Percentiles rank a stretch among this genome's conserved stretches.
phyloP scores from a whole-genome alignment of 2,888 invertebrate genomes.

The Trachelus troglodyta region DNA sequence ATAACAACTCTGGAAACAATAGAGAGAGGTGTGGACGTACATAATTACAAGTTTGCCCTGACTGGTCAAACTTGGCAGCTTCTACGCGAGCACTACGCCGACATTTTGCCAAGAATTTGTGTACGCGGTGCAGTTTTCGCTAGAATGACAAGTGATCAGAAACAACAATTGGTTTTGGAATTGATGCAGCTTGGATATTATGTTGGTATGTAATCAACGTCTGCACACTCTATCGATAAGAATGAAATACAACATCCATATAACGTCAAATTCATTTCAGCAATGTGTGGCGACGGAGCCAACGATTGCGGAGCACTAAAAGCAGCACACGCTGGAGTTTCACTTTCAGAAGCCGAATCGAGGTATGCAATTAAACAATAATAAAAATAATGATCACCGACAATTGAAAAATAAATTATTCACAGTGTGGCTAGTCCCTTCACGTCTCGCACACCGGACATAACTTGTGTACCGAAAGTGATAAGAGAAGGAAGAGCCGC shows the following conservation, averaged over 20 bases:
- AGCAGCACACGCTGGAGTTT: conserved; percentile 89
- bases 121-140: conserved; percentile 83
- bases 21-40: conserved; percentile 42
- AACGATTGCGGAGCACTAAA: conserved; percentile 92
- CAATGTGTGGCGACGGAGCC: conserved; percentile 80
- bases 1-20: conserved; percentile 43
- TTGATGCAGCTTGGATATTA: conserved; percentile 78
- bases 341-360: conserved; percentile 89
- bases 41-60: conserved; percentile 69
- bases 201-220: conserved; percentile 67
- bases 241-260: neutral
- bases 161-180: conserved; percentile 79
- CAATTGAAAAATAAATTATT: conserved; percentile 1
- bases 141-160: conserved; percentile 85
- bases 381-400: neutral
- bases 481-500: conserved; percentile 89
- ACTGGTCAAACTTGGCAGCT: conserved; percentile 83
- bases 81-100: conserved; percentile 76
- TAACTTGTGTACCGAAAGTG: conserved; percentile 82
- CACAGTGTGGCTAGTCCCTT: conserved; percentile 87
- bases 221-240: neutral
- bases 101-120: conserved; percentile 75
- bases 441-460: conserved; percentile 84
- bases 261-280: conserved; percentile 57
- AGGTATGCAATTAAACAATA: conserved; percentile 60